phyloP scores from a whole-genome alignment of 2,888 invertebrate species.

The Brenthis ino region DNA sequence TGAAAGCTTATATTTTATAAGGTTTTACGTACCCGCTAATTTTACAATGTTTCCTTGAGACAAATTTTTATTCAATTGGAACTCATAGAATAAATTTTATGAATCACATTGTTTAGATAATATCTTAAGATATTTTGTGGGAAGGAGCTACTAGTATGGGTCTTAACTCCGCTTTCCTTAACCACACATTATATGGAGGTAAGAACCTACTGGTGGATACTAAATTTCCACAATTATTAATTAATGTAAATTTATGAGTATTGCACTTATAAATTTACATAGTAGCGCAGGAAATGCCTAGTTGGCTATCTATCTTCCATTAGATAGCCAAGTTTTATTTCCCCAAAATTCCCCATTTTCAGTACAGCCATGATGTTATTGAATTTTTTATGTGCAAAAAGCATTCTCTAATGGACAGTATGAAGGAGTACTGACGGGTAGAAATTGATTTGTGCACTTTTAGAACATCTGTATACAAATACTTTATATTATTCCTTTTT shows the following conservation, averaged over 20 bases:
- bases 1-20: slow-evolving; percentile 1
- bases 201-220: too few relatives aligned
- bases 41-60: too few relatives aligned
- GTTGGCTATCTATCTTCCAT: background rate
- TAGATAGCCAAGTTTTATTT: slow-evolving; percentile 2
- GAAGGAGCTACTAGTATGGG: too few relatives aligned
- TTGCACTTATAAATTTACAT: too few relatives aligned
- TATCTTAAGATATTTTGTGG: too few relatives aligned
- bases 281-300: background rate
- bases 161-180: too few relatives aligned
- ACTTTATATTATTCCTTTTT: background rate
- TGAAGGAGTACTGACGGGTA: background rate
- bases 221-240: too few relatives aligned
- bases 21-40: background rate
- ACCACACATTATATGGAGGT: too few relatives aligned
- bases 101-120: too few relatives aligned
- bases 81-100: too few relatives aligned
- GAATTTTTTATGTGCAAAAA: background rate
- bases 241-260: too few relatives aligned
- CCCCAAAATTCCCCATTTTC: background rate
- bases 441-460: background rate
- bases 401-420: background rate
- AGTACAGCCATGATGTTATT: background rate
- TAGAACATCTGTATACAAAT: background rate
- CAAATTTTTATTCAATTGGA: too few relatives aligned